These are phyloP conservation scores for Phylloscopus whistleri DNA, from an alignment of 2,113 vertebrate species.

Conservation along the genomic window DNA sequence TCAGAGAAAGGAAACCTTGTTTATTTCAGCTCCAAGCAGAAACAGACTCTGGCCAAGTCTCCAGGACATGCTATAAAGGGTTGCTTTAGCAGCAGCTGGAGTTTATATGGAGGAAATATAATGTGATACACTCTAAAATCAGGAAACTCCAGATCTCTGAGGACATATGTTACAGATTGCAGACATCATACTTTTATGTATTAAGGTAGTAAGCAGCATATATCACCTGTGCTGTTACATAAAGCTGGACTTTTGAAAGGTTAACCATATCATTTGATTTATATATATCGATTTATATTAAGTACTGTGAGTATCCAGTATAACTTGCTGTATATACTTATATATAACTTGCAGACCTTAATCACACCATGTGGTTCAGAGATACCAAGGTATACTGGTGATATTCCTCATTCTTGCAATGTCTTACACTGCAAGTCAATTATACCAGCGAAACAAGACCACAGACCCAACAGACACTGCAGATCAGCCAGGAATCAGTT, in stretches of 20 bases:
- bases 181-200: not conserved
- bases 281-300: not conserved
- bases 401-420: not conserved
- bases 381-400: not conserved
- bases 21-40: not conserved
- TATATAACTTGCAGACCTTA: not conserved
- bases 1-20: not conserved
- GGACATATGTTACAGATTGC: not conserved
- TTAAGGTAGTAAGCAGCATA: not conserved
- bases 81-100: not conserved
- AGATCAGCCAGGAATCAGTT: not conserved
- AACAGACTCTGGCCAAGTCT: not conserved
- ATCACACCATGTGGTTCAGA: not conserved
- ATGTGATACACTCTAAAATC: not conserved
- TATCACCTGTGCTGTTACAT: not conserved
- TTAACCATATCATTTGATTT: not conserved
- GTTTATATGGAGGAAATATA: not conserved
- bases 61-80: not conserved
- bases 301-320: not conserved
- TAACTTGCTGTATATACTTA: not conserved
- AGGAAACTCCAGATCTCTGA: not conserved
- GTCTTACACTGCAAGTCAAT: accelerated
- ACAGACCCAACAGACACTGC: not conserved
- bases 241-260: not conserved
- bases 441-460: not conserved